phyloP scores from a whole-genome alignment of 2,888 invertebrate species.

The Tholera decimalis region DNA sequence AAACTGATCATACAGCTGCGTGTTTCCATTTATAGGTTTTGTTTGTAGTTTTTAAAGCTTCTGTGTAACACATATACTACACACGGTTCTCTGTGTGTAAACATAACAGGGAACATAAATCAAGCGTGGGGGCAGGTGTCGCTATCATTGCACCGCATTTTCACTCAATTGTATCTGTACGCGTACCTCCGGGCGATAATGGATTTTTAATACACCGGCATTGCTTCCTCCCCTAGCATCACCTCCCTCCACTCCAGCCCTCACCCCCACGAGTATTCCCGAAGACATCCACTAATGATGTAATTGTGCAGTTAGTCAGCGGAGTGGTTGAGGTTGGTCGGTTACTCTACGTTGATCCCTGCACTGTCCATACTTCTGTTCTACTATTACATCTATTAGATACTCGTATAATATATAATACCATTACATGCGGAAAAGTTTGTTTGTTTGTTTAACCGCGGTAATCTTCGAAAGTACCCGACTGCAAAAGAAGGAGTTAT shows the following conservation, averaged over 20 bases:
- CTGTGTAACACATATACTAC: neutral
- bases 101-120: slow-evolving; percentile 29
- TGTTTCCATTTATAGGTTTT: slow-evolving; percentile 11
- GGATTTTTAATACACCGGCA: slow-evolving; percentile 62
- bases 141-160: slow-evolving; percentile 39
- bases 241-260: neutral
- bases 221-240: neutral
- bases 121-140: slow-evolving; percentile 12
- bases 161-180: slow-evolving; percentile 41
- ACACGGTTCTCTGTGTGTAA: neutral
- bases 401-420: too few species aligned
- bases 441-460: too few species aligned
- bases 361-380: too few species aligned
- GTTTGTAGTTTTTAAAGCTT: neutral
- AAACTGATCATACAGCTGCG: slow-evolving; percentile 30
- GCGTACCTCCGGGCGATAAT: slow-evolving; percentile 48
- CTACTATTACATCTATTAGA: too few species aligned
- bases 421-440: too few species aligned
- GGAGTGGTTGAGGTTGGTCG: slow-evolving; percentile 4
- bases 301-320: slow-evolving; percentile 40
- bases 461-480: too few species aligned
- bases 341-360: slow-evolving; percentile 8
- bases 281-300: slow-evolving; percentile 44
- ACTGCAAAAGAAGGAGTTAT: too few species aligned
- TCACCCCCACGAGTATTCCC: neutral